Percentiles rank a stretch among this genome's conserved stretches.
phyloP scores from a whole-genome alignment of 2,797 vertebrate genomes.

The Dendrocincla tyrannina region DNA sequence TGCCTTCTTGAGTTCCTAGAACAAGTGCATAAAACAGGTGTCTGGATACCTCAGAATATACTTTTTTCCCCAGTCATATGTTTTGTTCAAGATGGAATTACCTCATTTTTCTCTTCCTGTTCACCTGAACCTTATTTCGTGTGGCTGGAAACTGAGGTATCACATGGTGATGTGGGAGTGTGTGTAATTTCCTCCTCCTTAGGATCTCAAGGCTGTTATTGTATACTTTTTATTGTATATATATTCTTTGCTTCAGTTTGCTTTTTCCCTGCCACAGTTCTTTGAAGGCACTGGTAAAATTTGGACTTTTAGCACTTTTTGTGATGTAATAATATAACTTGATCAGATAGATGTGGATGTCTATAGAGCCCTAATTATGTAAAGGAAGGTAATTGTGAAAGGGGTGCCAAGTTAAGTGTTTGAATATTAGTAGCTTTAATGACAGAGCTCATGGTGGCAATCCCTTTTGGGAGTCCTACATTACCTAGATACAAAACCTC shows the following conservation, averaged over 20 bases:
- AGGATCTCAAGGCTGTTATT: background rate
- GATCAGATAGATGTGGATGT: background rate
- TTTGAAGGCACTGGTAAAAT: background rate
- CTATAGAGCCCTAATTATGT: background rate
- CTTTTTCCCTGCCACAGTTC: background rate
- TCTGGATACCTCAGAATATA: background rate
- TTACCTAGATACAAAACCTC: background rate
- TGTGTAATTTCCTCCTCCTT: background rate
- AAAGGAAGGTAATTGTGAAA: background rate
- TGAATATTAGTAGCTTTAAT: background rate
- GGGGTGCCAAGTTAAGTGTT: background rate
- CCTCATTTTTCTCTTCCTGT: background rate
- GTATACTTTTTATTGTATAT: background rate
- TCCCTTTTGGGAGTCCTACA: background rate
- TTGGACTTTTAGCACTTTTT: background rate
- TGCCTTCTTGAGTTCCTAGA: background rate
- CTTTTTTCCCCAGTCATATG: background rate
- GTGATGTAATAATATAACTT: background rate
- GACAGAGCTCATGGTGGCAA: background rate
- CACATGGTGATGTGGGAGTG: background rate
- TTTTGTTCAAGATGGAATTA: background rate
- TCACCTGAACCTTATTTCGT: background rate
- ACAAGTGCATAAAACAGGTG: background rate
- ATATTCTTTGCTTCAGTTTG: background rate
- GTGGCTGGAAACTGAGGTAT: background rate